Percentiles rank a stretch among this genome's conserved stretches.
Evolutionary conservation across 2,113 vertebrate species (phyloP).

Genomic region (Polyodon spathula): DNA sequence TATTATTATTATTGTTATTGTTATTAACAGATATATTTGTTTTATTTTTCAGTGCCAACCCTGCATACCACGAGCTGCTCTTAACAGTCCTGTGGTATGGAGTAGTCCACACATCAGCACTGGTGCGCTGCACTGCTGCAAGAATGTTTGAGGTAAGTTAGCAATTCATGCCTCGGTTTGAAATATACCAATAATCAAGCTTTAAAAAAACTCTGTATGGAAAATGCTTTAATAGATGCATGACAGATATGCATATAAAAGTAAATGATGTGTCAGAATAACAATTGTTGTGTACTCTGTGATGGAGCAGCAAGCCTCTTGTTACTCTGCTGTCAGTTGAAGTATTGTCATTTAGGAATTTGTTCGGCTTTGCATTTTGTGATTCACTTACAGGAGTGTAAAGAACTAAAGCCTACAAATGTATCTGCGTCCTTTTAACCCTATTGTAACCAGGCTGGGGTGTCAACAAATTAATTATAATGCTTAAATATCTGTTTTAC

Average conservation of each 20-base stretch:
- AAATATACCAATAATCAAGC: no score
- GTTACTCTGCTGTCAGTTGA: no score
- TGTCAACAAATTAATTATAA: not conserved
- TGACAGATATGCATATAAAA: not conserved
- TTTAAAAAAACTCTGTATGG: not conserved
- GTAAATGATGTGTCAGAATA: not conserved
- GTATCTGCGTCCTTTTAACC: no score
- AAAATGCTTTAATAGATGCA: slow-evolving; percentile 16
- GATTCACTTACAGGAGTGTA: no score
- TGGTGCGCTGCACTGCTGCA: slow-evolving; percentile 91
- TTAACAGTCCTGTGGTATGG: slow-evolving; percentile 96
- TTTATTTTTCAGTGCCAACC: slow-evolving; percentile 72
- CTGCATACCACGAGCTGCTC: slow-evolving; percentile 88
- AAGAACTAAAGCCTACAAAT: no score
- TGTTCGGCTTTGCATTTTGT: no score
- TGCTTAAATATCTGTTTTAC: not conserved
- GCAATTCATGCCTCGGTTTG: no score
- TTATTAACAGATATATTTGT: not conserved
- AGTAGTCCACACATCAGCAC: slow-evolving; percentile 93
- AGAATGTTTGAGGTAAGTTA: slow-evolving; percentile 94
- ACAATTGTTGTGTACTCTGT: slow-evolving; percentile 48
- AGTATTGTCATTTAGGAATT: no score
- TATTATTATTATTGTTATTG: not conserved
- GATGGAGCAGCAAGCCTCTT: slow-evolving; percentile 50
- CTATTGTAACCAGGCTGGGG: not conserved